A percentile compares a stretch with the other conserved stretches of the same genome.
phyloP scores from a whole-genome alignment of 2,888 invertebrate species.

The Esperia sulphurella region DNA sequence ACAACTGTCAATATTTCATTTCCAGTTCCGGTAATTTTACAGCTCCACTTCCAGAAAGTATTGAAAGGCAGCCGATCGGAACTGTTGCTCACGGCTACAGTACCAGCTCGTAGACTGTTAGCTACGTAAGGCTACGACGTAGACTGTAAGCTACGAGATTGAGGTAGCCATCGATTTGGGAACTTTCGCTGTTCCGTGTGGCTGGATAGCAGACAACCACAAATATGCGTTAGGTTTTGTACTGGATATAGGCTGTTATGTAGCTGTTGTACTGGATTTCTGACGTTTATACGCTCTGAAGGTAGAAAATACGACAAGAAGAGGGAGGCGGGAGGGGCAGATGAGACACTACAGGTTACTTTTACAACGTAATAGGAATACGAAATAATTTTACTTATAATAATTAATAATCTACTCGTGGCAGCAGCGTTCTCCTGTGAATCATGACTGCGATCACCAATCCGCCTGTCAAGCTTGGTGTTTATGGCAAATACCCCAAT shows the following conservation, averaged over 20 bases:
- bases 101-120: slow-evolving; percentile 19
- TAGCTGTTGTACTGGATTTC: no score
- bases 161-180: slow-evolving; percentile 43
- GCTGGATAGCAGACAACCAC: neutral
- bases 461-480: no score
- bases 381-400: no score
- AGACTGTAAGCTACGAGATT: slow-evolving; percentile 26
- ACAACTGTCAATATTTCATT: slow-evolving; percentile 9
- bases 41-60: slow-evolving; percentile 19
- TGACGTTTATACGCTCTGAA: no score
- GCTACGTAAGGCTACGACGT: slow-evolving; percentile 13
- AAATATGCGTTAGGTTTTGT: neutral
- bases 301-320: no score
- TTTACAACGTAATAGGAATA: no score
- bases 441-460: no score
- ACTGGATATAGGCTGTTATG: neutral
- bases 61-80: slow-evolving; percentile 41
- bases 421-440: no score
- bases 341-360: no score
- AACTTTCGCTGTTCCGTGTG: slow-evolving; percentile 20
- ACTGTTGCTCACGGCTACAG: slow-evolving; percentile 41
- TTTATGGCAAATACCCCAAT: no score
- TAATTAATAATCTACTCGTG: no score
- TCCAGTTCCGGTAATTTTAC: slow-evolving; percentile 1
- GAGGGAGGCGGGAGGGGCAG: no score